phyloP scores from a whole-genome alignment of 2,113 vertebrate genomes.

The Todiramphus chloris region DNA sequence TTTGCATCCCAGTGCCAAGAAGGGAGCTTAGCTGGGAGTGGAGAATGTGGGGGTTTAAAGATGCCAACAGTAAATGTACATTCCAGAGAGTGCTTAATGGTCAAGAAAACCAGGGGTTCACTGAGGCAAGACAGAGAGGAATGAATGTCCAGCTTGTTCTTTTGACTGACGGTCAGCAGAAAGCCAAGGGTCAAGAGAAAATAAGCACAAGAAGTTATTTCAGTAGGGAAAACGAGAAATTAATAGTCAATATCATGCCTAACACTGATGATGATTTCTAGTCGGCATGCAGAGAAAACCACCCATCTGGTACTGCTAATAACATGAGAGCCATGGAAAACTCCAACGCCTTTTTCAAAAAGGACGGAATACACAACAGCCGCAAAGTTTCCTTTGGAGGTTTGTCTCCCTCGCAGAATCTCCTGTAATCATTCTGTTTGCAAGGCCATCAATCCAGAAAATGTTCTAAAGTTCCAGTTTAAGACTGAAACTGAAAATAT shows the following conservation, averaged over 20 bases:
- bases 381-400: constrained; percentile 20
- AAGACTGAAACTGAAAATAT: not conserved
- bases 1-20: constrained; percentile 61
- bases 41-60: constrained; percentile 35
- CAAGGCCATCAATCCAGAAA: not conserved
- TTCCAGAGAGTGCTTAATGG: constrained; percentile 73
- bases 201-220: constrained; percentile 68
- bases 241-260: constrained; percentile 57
- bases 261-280: constrained; percentile 66
- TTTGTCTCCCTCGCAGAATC: constrained; percentile 26
- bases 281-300: constrained; percentile 54
- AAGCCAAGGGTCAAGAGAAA: constrained; percentile 71
- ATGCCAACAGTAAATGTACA: constrained; percentile 30
- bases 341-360: constrained; percentile 13
- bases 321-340: constrained; percentile 36
- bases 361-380: not conserved
- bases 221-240: constrained; percentile 45
- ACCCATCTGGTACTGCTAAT: constrained; percentile 44
- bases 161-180: constrained; percentile 73
- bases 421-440: constrained; percentile 36
- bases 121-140: constrained; percentile 72
- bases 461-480: not conserved
- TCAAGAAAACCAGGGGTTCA: constrained; percentile 73
- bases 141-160: constrained; percentile 67
- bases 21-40: constrained; percentile 1